Evolutionary conservation across 2,888 invertebrate genomes (phyloP).

Genomic region (Abrostola tripartita): DNA sequence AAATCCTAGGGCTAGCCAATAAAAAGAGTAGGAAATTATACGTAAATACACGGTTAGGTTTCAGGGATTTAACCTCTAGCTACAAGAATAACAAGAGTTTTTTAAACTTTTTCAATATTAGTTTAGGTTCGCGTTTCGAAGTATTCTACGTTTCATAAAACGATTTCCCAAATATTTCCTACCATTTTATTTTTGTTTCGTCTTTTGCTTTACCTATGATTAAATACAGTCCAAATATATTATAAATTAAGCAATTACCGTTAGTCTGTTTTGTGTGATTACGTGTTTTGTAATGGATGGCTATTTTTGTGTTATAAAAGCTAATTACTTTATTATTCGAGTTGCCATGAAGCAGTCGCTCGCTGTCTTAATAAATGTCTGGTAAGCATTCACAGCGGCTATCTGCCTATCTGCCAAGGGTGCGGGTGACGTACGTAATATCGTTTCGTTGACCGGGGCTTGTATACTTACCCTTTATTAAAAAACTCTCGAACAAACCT

Average conservation of each 20-base stretch:
- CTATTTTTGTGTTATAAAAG: background rate
- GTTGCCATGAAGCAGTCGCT: background rate
- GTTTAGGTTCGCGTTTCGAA: constrained; percentile 29
- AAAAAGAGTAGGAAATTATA: too few relatives aligned
- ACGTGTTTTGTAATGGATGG: background rate
- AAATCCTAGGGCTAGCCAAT: too few relatives aligned
- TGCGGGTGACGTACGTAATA: background rate
- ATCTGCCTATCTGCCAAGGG: background rate
- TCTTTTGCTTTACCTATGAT: background rate
- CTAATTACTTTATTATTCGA: background rate
- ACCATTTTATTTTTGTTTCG: constrained; percentile 7
- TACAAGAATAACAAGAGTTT: too few relatives aligned
- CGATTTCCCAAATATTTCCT: constrained; percentile 3
- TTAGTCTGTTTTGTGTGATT: background rate
- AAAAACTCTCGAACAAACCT: too few relatives aligned
- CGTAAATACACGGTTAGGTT: too few relatives aligned
- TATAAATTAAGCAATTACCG: background rate
- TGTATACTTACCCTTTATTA: too few relatives aligned
- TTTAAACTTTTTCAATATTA: constrained; percentile 19
- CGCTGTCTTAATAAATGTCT: background rate
- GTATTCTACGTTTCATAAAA: constrained; percentile 24
- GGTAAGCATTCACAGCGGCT: background rate
- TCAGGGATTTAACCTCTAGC: too few relatives aligned
- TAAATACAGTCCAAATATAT: background rate
- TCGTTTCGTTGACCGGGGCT: too few relatives aligned